phyloP scores from a whole-genome alignment of 2,797 vertebrate species.

The Onychomys arenicola region DNA sequence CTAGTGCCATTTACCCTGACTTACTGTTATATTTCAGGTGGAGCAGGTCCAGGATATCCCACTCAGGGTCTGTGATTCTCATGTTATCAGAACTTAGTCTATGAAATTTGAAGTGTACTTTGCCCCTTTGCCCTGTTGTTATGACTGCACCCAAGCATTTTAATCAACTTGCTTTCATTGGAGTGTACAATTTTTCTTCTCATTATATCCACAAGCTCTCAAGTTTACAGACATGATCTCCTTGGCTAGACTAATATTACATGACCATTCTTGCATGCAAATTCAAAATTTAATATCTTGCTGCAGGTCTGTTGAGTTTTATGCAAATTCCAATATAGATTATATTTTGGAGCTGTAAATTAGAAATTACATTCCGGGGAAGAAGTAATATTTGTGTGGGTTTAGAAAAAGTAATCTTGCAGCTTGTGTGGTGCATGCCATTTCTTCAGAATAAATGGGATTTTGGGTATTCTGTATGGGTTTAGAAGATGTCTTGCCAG shows the following conservation, averaged over 20 bases:
- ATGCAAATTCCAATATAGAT: slow-evolving; percentile 86
- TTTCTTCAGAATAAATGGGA: slow-evolving; percentile 61
- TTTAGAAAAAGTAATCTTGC: slow-evolving; percentile 68
- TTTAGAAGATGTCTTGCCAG: slow-evolving; percentile 24
- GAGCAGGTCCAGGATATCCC: slow-evolving; percentile 15
- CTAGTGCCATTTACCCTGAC: background rate
- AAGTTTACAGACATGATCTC: slow-evolving; percentile 85
- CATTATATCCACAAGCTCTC: slow-evolving; percentile 82
- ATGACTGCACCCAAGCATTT: slow-evolving; percentile 79
- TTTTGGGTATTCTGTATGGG: slow-evolving; percentile 56
- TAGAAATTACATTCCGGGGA: slow-evolving; percentile 80
- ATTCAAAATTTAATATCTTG: slow-evolving; percentile 88
- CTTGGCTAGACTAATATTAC: slow-evolving; percentile 85
- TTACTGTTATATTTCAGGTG: background rate
- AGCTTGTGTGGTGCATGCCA: slow-evolving; percentile 54
- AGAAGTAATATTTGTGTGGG: slow-evolving; percentile 75
- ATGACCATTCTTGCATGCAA: slow-evolving; percentile 85
- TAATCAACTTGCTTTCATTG: slow-evolving; percentile 86
- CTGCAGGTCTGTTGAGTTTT: slow-evolving; percentile 86
- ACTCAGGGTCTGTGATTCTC: slow-evolving; percentile 32
- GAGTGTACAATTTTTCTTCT: slow-evolving; percentile 86
- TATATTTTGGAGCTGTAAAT: slow-evolving; percentile 86
- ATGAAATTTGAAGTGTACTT: slow-evolving; percentile 69
- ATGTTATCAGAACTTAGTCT: slow-evolving; percentile 66
- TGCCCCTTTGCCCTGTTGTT: slow-evolving; percentile 60